These are phyloP conservation scores for Sterna hirundo DNA, from an alignment of 2,113 vertebrate species.

Conservation along the genomic window DNA sequence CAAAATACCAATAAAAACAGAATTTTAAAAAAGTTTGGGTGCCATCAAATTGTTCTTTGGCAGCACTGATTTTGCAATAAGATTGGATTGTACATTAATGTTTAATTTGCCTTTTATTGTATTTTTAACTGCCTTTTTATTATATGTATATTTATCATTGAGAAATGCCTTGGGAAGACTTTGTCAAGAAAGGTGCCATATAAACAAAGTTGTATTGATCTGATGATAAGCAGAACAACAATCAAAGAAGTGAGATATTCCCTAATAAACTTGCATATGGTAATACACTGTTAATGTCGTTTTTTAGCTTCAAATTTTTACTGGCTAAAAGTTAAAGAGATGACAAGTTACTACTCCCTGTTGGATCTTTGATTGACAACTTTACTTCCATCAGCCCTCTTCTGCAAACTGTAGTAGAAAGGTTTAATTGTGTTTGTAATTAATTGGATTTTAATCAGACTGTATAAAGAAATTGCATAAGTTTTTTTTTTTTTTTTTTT, in stretches of 20 bases:
- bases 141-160: constrained; percentile 47
- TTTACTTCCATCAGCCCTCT: constrained; percentile 8
- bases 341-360: not conserved
- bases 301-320: constrained; percentile 28
- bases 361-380: constrained; percentile 22
- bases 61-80: constrained; percentile 8
- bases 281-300: not conserved
- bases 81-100: constrained; percentile 17
- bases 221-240: constrained; percentile 40
- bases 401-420: constrained; percentile 33
- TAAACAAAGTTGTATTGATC: constrained; percentile 50
- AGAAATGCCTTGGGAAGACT: constrained; percentile 24
- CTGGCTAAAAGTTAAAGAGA: constrained; percentile 13
- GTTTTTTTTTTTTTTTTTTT: no score
- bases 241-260: constrained; percentile 50
- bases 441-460: constrained; percentile 68
- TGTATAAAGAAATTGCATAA: constrained; percentile 48
- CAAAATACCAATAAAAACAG: not conserved
- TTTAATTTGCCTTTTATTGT: constrained; percentile 44
- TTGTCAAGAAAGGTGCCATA: constrained; percentile 29
- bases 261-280: constrained; percentile 40
- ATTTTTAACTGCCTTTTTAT: constrained; percentile 56
- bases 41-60: not conserved
- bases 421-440: constrained; percentile 63
- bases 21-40: not conserved